phyloP scores from a whole-genome alignment of 2,888 invertebrate genomes.

The Troides oblongomaculatus region DNA sequence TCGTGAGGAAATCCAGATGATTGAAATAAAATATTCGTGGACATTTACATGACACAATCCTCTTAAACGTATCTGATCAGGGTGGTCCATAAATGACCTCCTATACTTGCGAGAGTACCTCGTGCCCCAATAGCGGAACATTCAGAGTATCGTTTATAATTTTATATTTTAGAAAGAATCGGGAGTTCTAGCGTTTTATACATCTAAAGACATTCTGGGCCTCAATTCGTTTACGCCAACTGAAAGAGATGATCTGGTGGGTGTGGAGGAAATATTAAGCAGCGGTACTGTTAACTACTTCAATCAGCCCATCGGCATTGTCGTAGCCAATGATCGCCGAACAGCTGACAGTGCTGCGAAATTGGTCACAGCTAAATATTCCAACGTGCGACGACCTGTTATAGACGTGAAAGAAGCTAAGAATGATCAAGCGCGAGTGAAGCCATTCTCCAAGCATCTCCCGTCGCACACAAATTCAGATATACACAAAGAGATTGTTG shows the following conservation, averaged over 20 bases:
- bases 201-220: slow-evolving; percentile 84
- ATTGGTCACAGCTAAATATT: slow-evolving; percentile 77
- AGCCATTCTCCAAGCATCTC: slow-evolving; percentile 31
- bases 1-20: too few relatives aligned
- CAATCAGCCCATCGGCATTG: slow-evolving; percentile 55
- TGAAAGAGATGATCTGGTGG: slow-evolving; percentile 31
- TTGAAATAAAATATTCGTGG: too few relatives aligned
- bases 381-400: slow-evolving; percentile 53
- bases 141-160: neutral
- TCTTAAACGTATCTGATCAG: too few relatives aligned
- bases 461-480: slow-evolving; percentile 55
- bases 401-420: slow-evolving; percentile 45
- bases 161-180: slow-evolving; percentile 70
- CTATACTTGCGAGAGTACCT: too few relatives aligned
- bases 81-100: too few relatives aligned
- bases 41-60: too few relatives aligned
- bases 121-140: neutral
- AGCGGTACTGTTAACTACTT: slow-evolving; percentile 46
- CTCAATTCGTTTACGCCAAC: slow-evolving; percentile 77
- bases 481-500: slow-evolving; percentile 65
- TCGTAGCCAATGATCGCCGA: slow-evolving; percentile 80
- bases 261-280: slow-evolving; percentile 66
- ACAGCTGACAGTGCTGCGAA: slow-evolving; percentile 78
- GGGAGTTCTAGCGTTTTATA: slow-evolving; percentile 82
- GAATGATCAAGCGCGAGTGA: slow-evolving; percentile 39